Conservation (phyloP, 2,113 vertebrate genomes). For the Myrmophylax atrothorax region DNA sequence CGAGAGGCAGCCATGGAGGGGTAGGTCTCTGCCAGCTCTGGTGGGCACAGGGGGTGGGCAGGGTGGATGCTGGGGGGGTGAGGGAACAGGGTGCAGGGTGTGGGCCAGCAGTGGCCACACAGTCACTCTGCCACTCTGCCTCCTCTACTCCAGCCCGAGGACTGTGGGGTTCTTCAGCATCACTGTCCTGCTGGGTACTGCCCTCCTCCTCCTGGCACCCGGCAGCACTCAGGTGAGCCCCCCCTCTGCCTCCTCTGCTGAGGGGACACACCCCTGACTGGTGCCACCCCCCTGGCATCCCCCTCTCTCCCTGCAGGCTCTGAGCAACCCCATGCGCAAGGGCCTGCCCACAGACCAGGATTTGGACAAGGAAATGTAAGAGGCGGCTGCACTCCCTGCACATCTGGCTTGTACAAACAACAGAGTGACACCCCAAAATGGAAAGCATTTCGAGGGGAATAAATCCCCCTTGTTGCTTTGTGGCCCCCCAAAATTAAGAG, state of each 20-base stretch:
- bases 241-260: accelerated
- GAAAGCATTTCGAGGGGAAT: accelerated
- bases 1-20: neutral
- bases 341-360: neutral
- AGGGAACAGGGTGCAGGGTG: neutral
- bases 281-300: accelerated
- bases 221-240: neutral
- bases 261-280: accelerated
- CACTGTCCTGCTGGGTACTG: neutral
- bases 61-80: neutral
- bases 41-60: neutral
- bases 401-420: neutral
- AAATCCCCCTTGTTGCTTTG: neutral
- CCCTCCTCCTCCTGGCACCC: neutral
- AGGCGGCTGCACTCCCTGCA: accelerated
- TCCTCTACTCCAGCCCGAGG: accelerated
- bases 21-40: neutral
- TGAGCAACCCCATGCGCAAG: neutral
- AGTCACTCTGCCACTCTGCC: accelerated
- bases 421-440: neutral
- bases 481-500: neutral
- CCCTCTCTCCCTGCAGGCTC: neutral
- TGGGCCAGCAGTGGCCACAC: neutral
- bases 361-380: slow-evolving; percentile 10
- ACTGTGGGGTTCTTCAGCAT: accelerated